These are phyloP conservation scores for Miltochrista miniata DNA, from an alignment of 2,888 invertebrate genomes.

Conservation along the genomic window DNA sequence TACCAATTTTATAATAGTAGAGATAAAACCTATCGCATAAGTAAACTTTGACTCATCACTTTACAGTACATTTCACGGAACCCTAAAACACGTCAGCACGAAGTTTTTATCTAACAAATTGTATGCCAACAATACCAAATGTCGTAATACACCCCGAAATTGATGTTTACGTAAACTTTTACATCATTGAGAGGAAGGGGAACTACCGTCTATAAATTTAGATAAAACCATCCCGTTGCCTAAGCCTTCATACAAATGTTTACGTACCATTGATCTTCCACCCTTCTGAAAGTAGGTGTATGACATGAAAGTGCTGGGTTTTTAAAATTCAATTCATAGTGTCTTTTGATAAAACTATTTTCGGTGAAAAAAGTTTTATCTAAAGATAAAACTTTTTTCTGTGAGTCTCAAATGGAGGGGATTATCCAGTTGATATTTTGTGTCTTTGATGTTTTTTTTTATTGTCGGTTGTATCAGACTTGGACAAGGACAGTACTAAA, in stretches of 20 bases:
- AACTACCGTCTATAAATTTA: slow-evolving; percentile 44
- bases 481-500: too few relatives aligned
- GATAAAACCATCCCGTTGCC: slow-evolving; percentile 41
- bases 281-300: slow-evolving; percentile 33
- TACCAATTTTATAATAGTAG: too few relatives aligned
- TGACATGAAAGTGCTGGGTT: slow-evolving; percentile 15
- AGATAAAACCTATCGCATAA: background rate
- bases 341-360: too few relatives aligned
- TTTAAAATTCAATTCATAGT: too few relatives aligned
- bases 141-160: slow-evolving; percentile 27
- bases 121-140: slow-evolving; percentile 20
- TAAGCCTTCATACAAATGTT: slow-evolving; percentile 46
- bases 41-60: background rate
- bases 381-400: too few relatives aligned
- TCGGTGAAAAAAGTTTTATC: too few relatives aligned
- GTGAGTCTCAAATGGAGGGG: too few relatives aligned
- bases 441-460: too few relatives aligned
- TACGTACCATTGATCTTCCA: slow-evolving; percentile 48
- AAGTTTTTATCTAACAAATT: slow-evolving; percentile 27
- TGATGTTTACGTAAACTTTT: slow-evolving; percentile 37
- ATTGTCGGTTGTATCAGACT: too few relatives aligned
- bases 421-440: too few relatives aligned
- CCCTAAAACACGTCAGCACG: background rate
- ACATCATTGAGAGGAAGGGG: slow-evolving; percentile 28
- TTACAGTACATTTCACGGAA: background rate